A percentile compares a stretch with the other conserved stretches of the same genome.
Conservation (phyloP, 64 coral and sea anemone species). For the Montipora cactus region DNA sequence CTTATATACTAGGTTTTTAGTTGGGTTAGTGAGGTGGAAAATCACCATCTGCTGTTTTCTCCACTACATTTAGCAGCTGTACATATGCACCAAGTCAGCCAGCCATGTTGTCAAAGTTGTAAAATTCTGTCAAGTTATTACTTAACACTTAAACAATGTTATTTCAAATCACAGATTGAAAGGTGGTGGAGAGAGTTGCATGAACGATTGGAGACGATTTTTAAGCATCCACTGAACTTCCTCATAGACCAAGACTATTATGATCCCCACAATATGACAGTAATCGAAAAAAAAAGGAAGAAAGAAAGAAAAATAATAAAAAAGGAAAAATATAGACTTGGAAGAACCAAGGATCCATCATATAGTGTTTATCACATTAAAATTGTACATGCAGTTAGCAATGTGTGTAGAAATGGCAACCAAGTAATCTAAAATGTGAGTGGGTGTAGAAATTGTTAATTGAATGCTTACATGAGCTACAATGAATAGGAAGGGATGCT, state of each 20-base stretch:
- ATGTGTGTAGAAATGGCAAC: slow-evolving; percentile 10
- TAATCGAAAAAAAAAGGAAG: slow-evolving; percentile 3
- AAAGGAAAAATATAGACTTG: background rate
- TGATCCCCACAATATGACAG: slow-evolving; percentile 57
- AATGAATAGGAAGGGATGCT: background rate
- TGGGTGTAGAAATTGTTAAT: background rate
- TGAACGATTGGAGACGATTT: slow-evolving; percentile 56
- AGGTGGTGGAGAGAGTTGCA: slow-evolving; percentile 61
- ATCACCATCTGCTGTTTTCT: slow-evolving; percentile 25
- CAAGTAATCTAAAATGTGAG: background rate
- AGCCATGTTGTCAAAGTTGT: slow-evolving; percentile 12
- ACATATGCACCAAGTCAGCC: background rate
- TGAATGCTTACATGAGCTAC: background rate
- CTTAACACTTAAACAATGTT: slow-evolving; percentile 18
- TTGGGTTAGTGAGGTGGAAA: background rate
- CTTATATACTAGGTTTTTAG: slow-evolving; percentile 2
- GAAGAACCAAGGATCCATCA: background rate
- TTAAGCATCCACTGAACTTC: slow-evolving; percentile 49
- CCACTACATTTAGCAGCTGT: background rate
- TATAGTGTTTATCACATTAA: background rate
- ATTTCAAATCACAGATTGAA: slow-evolving; percentile 54
- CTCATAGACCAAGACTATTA: slow-evolving; percentile 67
- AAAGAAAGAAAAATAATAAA: background rate
- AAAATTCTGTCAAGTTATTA: slow-evolving; percentile 20
- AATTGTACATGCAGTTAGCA: background rate